Evolutionary conservation across 92 coral and sea anemone genomes (phyloP), one percentile per base, ranked within the genome.

Genomic region (Porites cylindrica): DNA sequence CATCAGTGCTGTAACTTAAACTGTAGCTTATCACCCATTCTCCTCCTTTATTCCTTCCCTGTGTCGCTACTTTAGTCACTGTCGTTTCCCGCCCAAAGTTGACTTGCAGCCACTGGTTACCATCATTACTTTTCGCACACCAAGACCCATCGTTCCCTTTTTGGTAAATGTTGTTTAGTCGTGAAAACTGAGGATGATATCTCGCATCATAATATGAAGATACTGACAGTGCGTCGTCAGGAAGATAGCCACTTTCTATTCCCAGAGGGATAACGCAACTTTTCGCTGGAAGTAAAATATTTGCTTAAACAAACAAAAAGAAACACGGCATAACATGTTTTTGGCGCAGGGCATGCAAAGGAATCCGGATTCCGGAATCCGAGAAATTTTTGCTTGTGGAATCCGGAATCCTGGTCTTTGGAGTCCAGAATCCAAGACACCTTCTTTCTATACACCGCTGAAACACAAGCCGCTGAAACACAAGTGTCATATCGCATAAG

Each of bases 1-100:
- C 93, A 85, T 90, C 90, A 60, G 86, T 38, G 8, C 93, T 81
- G 20, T 66, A 75, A 66, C 51, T 29, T 29, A 90, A 51, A 62
- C 53, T 69, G 60, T 85, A 85, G 11, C 82, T 79, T 50, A 56
- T 90, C 18, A 90, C 92, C 66, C 71, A 66, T 0, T 84, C 62
- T 16, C 10, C 54, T 29, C 11, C 50, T 17, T 79, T 26, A 38
- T 61, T 29, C 14, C 32, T 77, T 50, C 82, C 82, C 70, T 77
- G 82, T 17, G 70, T 61, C 54, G 70, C 70, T 14, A 78, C 58
- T 78, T 78, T 78, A 9, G 71, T 78, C 16, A 78, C 43, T 18
- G 82, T 62, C 0, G 82, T 78, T 62, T 82, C 70, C 64, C 59
- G 75, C 26, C 90, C 85, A 16, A 86, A 74, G 68, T 86, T 29